phyloP scores from a whole-genome alignment of 2,113 vertebrate species.

The Mus spicilegus region DNA sequence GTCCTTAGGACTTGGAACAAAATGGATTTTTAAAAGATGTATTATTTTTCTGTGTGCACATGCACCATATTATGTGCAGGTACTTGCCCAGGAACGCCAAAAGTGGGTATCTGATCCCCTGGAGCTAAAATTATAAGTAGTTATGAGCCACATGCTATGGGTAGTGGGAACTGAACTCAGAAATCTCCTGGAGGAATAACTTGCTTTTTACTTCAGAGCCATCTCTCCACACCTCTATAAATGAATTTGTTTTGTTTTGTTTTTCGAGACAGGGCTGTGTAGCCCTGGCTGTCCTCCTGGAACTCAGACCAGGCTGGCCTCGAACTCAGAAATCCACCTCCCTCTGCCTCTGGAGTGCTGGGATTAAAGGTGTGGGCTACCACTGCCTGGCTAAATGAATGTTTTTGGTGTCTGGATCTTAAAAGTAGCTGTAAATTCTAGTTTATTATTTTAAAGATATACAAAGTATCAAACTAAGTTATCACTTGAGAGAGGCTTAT shows the following conservation, averaged over 20 bases:
- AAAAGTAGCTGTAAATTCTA: conserved; percentile 31
- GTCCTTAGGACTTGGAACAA: conserved; percentile 27
- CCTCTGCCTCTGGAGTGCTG: no score
- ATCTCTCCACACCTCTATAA: background rate
- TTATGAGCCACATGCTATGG: background rate
- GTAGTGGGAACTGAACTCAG: background rate
- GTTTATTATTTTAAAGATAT: conserved; percentile 21
- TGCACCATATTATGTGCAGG: background rate
- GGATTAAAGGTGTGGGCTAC: no score
- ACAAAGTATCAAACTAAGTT: conserved; percentile 36
- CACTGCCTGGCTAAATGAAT: background rate
- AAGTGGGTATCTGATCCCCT: background rate
- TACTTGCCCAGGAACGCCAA: background rate
- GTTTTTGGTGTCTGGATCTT: conserved; percentile 41
- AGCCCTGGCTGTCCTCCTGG: no score
- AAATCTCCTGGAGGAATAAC: background rate
- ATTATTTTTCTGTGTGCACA: background rate
- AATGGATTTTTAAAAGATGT: background rate
- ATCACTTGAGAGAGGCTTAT: background rate
- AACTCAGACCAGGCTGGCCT: no score
- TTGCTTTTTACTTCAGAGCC: background rate
- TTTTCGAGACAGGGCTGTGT: no score
- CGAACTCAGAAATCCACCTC: no score
- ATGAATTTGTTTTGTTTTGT: background rate
- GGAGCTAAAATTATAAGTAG: background rate